A percentile compares a stretch with the other conserved stretches of the same genome.
phyloP scores from a whole-genome alignment of 2,888 invertebrate genomes.

The Dione vanillae region DNA sequence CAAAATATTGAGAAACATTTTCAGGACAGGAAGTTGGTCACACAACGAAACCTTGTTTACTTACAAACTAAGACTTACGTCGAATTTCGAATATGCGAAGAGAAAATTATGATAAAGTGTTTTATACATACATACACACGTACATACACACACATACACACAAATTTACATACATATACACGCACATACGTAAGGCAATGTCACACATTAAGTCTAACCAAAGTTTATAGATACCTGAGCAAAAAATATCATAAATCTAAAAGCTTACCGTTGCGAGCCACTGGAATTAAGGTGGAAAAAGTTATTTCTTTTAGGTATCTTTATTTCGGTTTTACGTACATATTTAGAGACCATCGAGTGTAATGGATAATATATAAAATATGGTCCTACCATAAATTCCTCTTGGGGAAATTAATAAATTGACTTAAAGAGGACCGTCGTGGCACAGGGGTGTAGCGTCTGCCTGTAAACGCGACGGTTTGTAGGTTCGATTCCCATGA shows the following conservation, averaged over 20 bases:
- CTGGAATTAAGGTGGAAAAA: slow-evolving; percentile 26
- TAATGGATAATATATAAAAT: too few species aligned
- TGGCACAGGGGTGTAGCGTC: too few species aligned
- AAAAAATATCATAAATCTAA: slow-evolving; percentile 11
- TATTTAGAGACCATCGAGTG: background rate
- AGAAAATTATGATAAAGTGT: slow-evolving; percentile 4
- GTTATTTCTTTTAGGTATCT: slow-evolving; percentile 1
- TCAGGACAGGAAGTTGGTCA: too few species aligned
- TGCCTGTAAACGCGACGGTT: too few species aligned
- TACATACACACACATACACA: background rate
- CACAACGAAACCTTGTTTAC: slow-evolving; percentile 5
- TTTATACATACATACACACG: background rate
- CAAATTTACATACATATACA: background rate
- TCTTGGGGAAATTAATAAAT: too few species aligned
- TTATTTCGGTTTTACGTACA: background rate
- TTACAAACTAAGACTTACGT: slow-evolving; percentile 2
- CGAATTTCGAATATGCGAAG: background rate
- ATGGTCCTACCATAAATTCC: too few species aligned
- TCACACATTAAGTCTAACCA: slow-evolving; percentile 8
- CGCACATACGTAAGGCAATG: background rate
- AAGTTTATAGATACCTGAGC: slow-evolving; percentile 5
- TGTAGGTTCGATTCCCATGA: too few species aligned
- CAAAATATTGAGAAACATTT: background rate
- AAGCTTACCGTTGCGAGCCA: slow-evolving; percentile 37
- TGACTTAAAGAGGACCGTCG: too few species aligned